A percentile compares a stretch with the other conserved stretches of the same genome.
phyloP scores from a whole-genome alignment of 2,797 vertebrate genomes.

The Nothura maculosa region DNA sequence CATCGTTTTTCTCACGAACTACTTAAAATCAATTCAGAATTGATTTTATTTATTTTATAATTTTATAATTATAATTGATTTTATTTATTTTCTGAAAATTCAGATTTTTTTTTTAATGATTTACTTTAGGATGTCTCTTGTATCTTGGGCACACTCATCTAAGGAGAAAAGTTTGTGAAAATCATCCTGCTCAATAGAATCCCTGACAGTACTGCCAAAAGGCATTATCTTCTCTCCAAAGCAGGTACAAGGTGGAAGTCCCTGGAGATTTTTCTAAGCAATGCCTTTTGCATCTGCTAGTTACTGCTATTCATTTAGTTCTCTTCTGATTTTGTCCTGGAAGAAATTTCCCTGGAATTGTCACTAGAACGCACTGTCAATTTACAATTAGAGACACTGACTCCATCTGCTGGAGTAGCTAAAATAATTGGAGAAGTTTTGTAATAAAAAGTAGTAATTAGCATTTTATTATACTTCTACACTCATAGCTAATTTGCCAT shows the following conservation, averaged over 20 bases:
- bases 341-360: background rate
- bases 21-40: background rate
- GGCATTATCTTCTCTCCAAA: background rate
- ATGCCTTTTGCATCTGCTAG: background rate
- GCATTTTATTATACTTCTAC: background rate
- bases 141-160: background rate
- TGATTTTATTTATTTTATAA: too few species aligned
- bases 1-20: background rate
- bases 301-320: background rate
- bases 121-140: background rate
- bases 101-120: background rate
- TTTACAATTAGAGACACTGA: background rate
- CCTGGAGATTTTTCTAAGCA: background rate
- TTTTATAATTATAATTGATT: too few species aligned
- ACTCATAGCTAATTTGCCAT: background rate
- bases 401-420: background rate
- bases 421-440: background rate
- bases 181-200: background rate
- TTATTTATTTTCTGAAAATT: too few species aligned
- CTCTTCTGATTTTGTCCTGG: background rate
- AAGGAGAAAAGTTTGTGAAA: background rate
- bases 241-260: rapidly evolving
- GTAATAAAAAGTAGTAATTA: background rate
- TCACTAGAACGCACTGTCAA: background rate
- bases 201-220: background rate